Conservation (phyloP, 2,888 invertebrate genomes). For the Rutpela maculata region DNA sequence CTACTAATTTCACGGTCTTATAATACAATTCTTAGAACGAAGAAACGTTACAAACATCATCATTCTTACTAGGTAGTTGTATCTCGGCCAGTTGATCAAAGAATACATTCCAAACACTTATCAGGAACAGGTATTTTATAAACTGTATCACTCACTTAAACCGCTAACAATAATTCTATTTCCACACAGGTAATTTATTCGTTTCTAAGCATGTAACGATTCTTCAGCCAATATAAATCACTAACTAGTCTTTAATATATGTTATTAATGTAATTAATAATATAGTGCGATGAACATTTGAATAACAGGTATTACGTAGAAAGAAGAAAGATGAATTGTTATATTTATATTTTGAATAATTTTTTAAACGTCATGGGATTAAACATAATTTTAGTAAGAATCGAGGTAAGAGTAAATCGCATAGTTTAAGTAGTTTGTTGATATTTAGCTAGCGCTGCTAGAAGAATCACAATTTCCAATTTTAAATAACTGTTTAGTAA, state of each 20-base stretch:
- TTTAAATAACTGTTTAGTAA: too few relatives aligned
- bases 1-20: conserved; percentile 3
- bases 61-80: conserved; percentile 37
- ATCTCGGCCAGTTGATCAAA: conserved; percentile 46
- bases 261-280: not conserved
- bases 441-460: too few relatives aligned
- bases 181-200: not conserved
- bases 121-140: conserved; percentile 26
- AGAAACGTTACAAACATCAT: conserved; percentile 35
- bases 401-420: too few relatives aligned
- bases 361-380: too few relatives aligned
- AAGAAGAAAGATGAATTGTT: too few relatives aligned
- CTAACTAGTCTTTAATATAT: not conserved
- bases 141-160: conserved; percentile 12
- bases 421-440: too few relatives aligned
- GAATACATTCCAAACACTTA: conserved; percentile 20
- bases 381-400: too few relatives aligned
- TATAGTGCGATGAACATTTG: not conserved
- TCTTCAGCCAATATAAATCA: not conserved
- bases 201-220: too few relatives aligned
- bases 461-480: too few relatives aligned
- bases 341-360: too few relatives aligned
- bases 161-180: not conserved
- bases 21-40: conserved; percentile 17
- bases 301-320: too few relatives aligned